Evolutionary conservation across 2,888 invertebrate genomes (phyloP), one percentile per base, ranked within the genome.

Genomic region (Helleia helle): DNA sequence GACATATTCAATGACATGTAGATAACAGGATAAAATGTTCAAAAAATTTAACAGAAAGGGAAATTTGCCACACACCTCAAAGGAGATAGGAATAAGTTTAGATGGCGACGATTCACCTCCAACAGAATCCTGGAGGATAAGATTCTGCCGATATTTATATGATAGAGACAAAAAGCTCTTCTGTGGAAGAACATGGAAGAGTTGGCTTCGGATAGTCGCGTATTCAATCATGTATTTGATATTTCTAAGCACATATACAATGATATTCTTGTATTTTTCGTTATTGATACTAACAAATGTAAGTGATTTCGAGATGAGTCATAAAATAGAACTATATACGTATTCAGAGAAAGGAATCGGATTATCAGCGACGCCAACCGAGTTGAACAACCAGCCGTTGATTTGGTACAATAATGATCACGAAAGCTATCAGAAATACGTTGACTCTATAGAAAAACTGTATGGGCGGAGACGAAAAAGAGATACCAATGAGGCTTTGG

Each of bases 221-320:
- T 83, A 83, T 43, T 56, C 70, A 1, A 38, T 66, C 0, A 58
- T 81, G 40, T 83, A 81, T 41, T 8, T 80, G 1, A 48, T 72
- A 24, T 80, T 79, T 43, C 47, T 81, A 12, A 24, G 41, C 3
- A 71, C 77, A 0, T 81, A 60, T 36, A 69, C 69, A 1, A 45
- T 77, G 41, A 36, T 74, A 5, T 52, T 72, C 2, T 52, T 83
- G 0, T 79, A 64, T 36, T 36, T 40, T 3, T 58, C 76, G 0
- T 45, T 83, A 17, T 24, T 41, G 2, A 22, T 72, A 2, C 46
- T 81, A 6, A 72, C 65, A 50, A 0, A 24, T 0, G 41, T 44
- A 0, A 47, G 50, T 2, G 51, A 62, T 2, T 75, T 55, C 36
- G 46, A 54, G 2, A 12, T 12, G 0, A 26, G 50, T 0, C 59